phyloP scores from a whole-genome alignment of 2,797 vertebrate genomes.

The Chloroceryle amazona region DNA sequence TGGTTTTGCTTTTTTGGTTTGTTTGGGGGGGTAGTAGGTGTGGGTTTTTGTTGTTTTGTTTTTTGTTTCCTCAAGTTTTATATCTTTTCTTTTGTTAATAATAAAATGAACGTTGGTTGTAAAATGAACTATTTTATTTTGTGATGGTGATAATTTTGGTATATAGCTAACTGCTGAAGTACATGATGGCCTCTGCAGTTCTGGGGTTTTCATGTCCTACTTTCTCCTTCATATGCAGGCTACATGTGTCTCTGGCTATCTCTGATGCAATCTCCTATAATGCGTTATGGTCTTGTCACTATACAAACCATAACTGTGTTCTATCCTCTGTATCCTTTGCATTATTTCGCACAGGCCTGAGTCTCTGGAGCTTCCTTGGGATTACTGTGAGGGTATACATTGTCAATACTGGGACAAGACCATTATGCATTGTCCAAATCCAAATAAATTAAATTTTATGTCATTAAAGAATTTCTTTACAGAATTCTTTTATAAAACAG shows the following conservation, averaged over 20 bases:
- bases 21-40: too few species aligned
- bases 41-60: too few species aligned
- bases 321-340: neutral
- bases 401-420: neutral
- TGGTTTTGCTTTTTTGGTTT: too few species aligned
- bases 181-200: rapidly evolving
- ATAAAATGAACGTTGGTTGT: neutral
- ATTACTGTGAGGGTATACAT: neutral
- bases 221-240: neutral
- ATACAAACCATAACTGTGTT: neutral
- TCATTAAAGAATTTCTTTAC: neutral
- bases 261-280: neutral
- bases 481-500: neutral
- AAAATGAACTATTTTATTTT: neutral
- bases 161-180: neutral
- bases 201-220: neutral
- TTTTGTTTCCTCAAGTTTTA: too few species aligned
- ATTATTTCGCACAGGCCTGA: rapidly evolving
- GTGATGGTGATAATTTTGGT: neutral
- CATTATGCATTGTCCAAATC: neutral
- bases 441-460: neutral
- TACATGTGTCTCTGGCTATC: neutral
- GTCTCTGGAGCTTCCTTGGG: neutral
- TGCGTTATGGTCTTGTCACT: neutral
- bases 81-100: neutral